A percentile compares a stretch with the other conserved stretches of the same genome.
Evolutionary conservation across 1,140 invertebrate species (phyloP).

Genomic region (Drosophila willistoni): DNA sequence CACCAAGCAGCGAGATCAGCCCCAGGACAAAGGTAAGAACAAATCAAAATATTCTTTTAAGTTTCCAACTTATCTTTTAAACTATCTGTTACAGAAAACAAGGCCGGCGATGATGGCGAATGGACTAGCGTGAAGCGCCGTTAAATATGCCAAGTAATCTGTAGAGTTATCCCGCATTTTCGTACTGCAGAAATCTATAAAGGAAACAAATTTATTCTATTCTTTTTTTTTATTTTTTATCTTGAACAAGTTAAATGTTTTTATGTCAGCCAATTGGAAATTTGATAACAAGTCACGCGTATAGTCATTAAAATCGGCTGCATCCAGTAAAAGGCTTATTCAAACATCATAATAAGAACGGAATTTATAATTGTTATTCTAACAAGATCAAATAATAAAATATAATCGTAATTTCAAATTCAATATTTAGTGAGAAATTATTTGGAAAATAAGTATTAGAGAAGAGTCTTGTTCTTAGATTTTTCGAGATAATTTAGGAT

Average conservation of each 20-base stretch:
- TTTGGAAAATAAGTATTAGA: too few relatives aligned
- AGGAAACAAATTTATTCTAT: slow-evolving; percentile 50
- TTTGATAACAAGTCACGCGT: neutral
- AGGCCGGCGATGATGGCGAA: slow-evolving; percentile 75
- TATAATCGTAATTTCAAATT: slow-evolving; percentile 1
- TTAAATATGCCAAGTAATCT: slow-evolving; percentile 50
- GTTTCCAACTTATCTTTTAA: too few relatives aligned
- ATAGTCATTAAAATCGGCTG: slow-evolving; percentile 11
- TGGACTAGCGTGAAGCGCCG: slow-evolving; percentile 81
- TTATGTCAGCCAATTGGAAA: slow-evolving; percentile 28
- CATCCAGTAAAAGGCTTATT: slow-evolving; percentile 13
- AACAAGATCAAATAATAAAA: slow-evolving; percentile 9
- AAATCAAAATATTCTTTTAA: too few relatives aligned
- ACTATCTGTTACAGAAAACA: slow-evolving; percentile 63
- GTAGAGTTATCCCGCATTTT: slow-evolving; percentile 51
- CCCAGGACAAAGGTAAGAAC: slow-evolving; percentile 59
- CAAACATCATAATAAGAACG: neutral
- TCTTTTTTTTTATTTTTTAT: slow-evolving; percentile 45
- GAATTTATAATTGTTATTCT: neutral
- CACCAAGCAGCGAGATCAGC: slow-evolving; percentile 65
- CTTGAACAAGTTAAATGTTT: slow-evolving; percentile 37
- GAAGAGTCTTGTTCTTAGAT: too few relatives aligned
- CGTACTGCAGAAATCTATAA: slow-evolving; percentile 24
- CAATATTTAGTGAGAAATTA: neutral
- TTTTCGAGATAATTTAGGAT: too few relatives aligned